Conservation (phyloP, 30 jellyfish, hydroid and myxozoan species). For the Aurelia sp. region DNA sequence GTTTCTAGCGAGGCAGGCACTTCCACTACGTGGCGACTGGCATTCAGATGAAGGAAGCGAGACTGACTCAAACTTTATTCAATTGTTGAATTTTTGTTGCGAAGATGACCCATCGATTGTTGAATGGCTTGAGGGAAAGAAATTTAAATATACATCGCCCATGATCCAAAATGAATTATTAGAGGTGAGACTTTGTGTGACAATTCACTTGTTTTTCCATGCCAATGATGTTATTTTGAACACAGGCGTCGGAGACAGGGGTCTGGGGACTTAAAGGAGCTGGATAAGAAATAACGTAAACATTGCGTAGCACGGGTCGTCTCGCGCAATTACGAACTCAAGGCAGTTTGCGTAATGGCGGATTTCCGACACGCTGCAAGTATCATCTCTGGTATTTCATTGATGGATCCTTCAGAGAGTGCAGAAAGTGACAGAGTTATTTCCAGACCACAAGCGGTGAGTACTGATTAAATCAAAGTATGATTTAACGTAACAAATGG, state of each 20-base stretch:
- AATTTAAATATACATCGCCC: constrained; percentile 21
- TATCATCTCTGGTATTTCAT: neutral
- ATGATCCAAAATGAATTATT: constrained; percentile 9
- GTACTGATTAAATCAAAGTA: neutral
- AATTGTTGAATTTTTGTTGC: constrained; percentile 13
- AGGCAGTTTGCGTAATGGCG: constrained; percentile 3
- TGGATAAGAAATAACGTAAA: neutral
- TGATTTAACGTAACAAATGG: neutral
- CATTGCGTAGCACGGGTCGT: neutral
- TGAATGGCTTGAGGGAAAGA: constrained; percentile 30
- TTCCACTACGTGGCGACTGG: constrained; percentile 33
- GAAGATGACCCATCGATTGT: constrained; percentile 40
- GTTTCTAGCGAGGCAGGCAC: constrained; percentile 24
- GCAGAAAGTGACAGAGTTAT: neutral
- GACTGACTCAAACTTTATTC: constrained; percentile 34
- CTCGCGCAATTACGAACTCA: neutral
- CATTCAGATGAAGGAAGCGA: neutral
- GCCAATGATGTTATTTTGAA: too few relatives aligned
- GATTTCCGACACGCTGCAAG: neutral
- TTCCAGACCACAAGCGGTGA: constrained; percentile 3
- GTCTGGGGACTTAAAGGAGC: too few relatives aligned
- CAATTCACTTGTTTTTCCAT: too few relatives aligned
- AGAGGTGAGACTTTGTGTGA: too few relatives aligned
- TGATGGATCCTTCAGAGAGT: constrained; percentile 1
- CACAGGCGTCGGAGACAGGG: too few relatives aligned